phyloP scores from a whole-genome alignment of 2,113 vertebrate genomes.

The Zapus hudsonius region DNA sequence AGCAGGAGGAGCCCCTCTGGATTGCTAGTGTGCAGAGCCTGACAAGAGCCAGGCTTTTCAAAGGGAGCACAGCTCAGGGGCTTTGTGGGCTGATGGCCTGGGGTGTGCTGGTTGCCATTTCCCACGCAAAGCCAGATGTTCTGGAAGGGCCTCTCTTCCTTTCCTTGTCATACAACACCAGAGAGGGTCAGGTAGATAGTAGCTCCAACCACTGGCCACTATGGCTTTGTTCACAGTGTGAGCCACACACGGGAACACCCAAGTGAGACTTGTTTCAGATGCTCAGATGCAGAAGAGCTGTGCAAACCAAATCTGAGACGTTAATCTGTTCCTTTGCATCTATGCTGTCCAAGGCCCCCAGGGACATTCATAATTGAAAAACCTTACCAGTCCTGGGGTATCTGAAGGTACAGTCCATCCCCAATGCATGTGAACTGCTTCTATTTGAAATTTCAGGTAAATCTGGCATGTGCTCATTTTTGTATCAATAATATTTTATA shows the following conservation, averaged over 20 bases:
- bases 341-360: background rate
- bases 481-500: background rate
- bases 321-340: background rate
- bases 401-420: no score
- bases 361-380: background rate
- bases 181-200: background rate
- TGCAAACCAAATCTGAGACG: background rate
- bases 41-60: constrained; percentile 3
- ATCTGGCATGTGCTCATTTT: constrained; percentile 5
- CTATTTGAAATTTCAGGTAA: background rate
- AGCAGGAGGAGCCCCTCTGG: background rate
- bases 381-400: background rate
- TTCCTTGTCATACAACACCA: background rate
- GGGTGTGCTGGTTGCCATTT: background rate
- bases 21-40: background rate
- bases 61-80: background rate
- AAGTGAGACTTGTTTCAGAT: background rate
- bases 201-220: background rate
- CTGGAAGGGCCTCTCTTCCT: background rate
- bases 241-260: background rate
- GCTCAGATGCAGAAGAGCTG: background rate
- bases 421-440: background rate
- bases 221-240: background rate
- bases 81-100: background rate
- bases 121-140: background rate